Base-by-base conservation (phyloP, 2,113 vertebrate genomes). In the Tenrec ecaudatus region DNA sequence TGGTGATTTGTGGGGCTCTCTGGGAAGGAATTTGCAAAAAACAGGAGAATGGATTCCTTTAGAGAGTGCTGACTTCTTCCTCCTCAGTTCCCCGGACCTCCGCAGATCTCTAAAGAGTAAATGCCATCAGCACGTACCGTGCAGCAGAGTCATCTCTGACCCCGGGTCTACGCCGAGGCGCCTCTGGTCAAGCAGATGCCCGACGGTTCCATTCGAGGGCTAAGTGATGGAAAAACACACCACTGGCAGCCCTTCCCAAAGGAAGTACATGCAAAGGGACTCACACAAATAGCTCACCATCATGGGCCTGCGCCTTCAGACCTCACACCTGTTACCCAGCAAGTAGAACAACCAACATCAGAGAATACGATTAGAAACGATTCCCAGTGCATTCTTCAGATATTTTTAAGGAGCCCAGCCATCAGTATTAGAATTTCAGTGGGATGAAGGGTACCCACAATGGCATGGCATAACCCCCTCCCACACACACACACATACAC, bases 241-340 rank as follows among this genome's bases (percentile, higher is more conserved):
- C 27, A 19, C 43, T 15, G 31, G n/a, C 57, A 20, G 0, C 27
- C 7, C 27, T 91, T 62, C n/a, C 62, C 47, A 79, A 57, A 64
- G 11, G 22, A 10, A 31, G 6, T 36, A 47, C 36, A 47, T 1
- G 3, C 17, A 27, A 29, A 15, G 25, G 20, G n/a, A 86, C 60
- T 58, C 2, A 62, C 33, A 69, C 60, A 25, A 27, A 27, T 10
- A 25, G 25, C n/a, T 23, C 40, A 73, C 75, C 40, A 40, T 10
- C 62, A 10, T 0, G 2, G 36, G 25, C 27, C 47, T 53, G 60
- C 0, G 0, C 11, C 38, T 57, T 71, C 64, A 33, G 25, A 71
- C 22, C 2, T 73, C 27, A 22, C 47, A 17, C 22, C 7, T 40
- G n/a, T 1, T 38, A n/a, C 3, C n/a, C 8, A 5, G 47, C 40